Evolutionary conservation across 2,888 invertebrate species (phyloP).

Genomic region (Spodoptera picta): DNA sequence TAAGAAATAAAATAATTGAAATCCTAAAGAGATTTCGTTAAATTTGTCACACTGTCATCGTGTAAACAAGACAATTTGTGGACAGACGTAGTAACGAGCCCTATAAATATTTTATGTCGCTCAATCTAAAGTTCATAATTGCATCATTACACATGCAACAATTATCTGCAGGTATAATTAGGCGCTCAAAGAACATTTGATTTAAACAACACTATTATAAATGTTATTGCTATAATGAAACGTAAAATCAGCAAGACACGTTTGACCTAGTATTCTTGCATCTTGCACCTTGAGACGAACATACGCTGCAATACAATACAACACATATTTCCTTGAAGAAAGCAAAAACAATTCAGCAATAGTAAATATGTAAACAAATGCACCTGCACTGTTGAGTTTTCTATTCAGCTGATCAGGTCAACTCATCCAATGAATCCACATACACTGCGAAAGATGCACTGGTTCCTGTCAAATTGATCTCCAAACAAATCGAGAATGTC

Average conservation of each 20-base stretch:
- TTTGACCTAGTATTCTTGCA: conserved; percentile 45
- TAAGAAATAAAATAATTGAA: too few species aligned
- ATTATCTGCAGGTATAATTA: conserved; percentile 36
- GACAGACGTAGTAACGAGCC: conserved; percentile 16
- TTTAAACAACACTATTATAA: conserved; percentile 21
- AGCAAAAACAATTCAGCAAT: conserved; percentile 60
- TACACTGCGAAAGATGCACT: conserved; percentile 76
- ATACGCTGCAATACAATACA: conserved; percentile 34
- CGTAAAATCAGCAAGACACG: conserved; percentile 28
- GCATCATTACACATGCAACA: conserved; percentile 35
- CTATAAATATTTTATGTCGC: conserved; percentile 16
- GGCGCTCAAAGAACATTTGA: conserved; percentile 22
- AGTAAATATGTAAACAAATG: conserved; percentile 77
- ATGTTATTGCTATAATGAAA: conserved; percentile 9
- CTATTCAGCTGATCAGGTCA: conserved; percentile 69
- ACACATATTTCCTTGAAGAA: conserved; percentile 44
- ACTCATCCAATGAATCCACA: conserved; percentile 72
- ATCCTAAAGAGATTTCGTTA: neutral
- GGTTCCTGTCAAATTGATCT: conserved; percentile 64
- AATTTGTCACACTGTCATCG: neutral
- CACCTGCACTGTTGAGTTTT: conserved; percentile 81
- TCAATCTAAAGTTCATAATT: conserved; percentile 32
- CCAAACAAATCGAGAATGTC: conserved; percentile 65
- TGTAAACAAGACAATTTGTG: conserved; percentile 6
- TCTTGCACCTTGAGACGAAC: conserved; percentile 46